phyloP scores from a whole-genome alignment of 2,113 vertebrate genomes.

The Mirza zaza region DNA sequence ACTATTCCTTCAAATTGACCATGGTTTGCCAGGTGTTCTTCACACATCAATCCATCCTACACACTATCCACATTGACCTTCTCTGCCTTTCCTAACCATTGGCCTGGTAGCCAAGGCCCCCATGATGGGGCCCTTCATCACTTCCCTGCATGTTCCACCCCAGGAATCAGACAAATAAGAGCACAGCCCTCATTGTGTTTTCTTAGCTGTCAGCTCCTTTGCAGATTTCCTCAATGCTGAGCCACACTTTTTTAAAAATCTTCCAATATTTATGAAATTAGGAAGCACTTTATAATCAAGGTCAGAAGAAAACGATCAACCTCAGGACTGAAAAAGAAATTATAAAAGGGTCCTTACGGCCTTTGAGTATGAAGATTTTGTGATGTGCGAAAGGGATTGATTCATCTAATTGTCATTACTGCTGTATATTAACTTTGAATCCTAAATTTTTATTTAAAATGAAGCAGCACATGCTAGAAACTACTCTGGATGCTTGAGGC shows the following conservation, averaged over 20 bases:
- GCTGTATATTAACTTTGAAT: background rate
- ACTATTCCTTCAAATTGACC: background rate
- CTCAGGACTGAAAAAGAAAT: background rate
- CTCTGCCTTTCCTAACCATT: background rate
- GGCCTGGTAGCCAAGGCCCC: background rate
- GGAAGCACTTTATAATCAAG: slow-evolving; percentile 8
- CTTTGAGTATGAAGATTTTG: background rate
- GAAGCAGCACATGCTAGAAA: background rate
- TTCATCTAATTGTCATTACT: background rate
- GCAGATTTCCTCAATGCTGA: background rate
- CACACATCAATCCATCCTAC: background rate
- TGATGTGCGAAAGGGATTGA: background rate
- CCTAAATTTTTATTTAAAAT: slow-evolving; percentile 34
- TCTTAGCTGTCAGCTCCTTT: background rate
- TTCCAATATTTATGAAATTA: slow-evolving; percentile 15
- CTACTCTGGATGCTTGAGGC: background rate
- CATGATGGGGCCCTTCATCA: background rate
- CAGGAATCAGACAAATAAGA: background rate
- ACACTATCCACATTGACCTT: background rate
- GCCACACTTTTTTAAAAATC: background rate
- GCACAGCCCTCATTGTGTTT: background rate
- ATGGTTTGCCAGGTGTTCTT: background rate
- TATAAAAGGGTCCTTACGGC: background rate
- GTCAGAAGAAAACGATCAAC: background rate
- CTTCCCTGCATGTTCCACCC: background rate